Evolutionary conservation across 2,888 invertebrate species (phyloP).

Genomic region (Eremobia ochroleuca): DNA sequence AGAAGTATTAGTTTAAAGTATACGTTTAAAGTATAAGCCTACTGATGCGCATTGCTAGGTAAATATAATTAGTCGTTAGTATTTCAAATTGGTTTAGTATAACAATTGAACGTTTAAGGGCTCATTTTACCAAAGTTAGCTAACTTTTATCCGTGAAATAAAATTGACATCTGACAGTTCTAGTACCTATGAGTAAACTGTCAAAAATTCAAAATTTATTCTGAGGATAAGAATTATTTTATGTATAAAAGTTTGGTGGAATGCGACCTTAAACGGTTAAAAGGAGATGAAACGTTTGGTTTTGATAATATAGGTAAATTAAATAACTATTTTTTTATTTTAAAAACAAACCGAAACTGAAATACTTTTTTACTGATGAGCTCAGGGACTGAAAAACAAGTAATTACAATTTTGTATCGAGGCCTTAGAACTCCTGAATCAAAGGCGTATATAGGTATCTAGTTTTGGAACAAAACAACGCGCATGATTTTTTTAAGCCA

Average conservation of each 20-base stretch:
- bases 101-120: too few relatives aligned
- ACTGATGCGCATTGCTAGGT: slow-evolving; percentile 13
- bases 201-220: not conserved
- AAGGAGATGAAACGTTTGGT: not conserved
- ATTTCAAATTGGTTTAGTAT: not conserved
- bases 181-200: not conserved
- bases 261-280: too few relatives aligned
- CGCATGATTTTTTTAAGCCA: not conserved
- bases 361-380: not conserved
- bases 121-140: too few relatives aligned
- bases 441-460: not conserved
- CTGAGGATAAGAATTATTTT: too few relatives aligned
- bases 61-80: slow-evolving; percentile 12
- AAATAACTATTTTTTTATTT: not conserved
- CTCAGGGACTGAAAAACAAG: not conserved
- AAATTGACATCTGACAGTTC: not conserved
- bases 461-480: not conserved
- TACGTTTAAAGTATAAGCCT: too few relatives aligned
- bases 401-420: not conserved
- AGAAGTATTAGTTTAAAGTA: slow-evolving; percentile 4
- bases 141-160: not conserved
- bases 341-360: not conserved
- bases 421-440: too few relatives aligned
- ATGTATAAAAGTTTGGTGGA: too few relatives aligned
- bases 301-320: too few relatives aligned